Base-by-base conservation (phyloP, 1,140 invertebrate species). In the Drosophila subpulchrella region DNA sequence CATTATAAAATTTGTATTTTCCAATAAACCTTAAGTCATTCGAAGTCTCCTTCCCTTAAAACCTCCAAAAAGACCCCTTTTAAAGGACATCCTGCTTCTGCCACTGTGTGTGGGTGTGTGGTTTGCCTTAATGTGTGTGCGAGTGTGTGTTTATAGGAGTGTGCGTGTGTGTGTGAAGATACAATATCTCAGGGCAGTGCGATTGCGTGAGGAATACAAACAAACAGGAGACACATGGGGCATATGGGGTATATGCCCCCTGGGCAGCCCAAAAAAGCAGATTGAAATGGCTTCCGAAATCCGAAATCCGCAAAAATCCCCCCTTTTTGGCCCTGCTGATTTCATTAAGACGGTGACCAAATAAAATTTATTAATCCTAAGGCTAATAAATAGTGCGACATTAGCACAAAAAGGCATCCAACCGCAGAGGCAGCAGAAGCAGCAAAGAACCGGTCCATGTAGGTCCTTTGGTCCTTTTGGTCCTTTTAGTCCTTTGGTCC, bases 301-400 rank as follows among this genome's bases (percentile, higher is more conserved):
- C 42, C 32, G 15, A 15, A 48, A 34, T 48, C 32, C 44, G 32
- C 55, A 41, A 66, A 27, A 17, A 39, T 27, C 36, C 10, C 46
- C 41, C 46, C n/a, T 8, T 30, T 55, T 55, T 63, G 32, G 79
- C 78, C 66, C 73, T 77, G 77, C 60, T 84, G 84, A 90, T 89
- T 89, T 90, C 84, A 89, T 89, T 85, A 90, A 77, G 78, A 78
- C 78, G 89, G 86, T 90, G 86, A 90, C 86, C 86, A 90, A 90
- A 90, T 90, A 90, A 72, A 91, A 90, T 90, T 90, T 83, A 90
- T 90, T 90, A 90, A 90, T 91, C 83, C 83, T 88, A 54, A 48
- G 84, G 88, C 86, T 90, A 90, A 91, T 90, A 90, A 90, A 90
- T 90, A 91, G 82, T 89, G 78, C 75, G 81, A 85, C 81, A 91